These are phyloP conservation scores for Eristalis tenax DNA, from an alignment of 2,888 invertebrate genomes.

Conservation along the genomic window DNA sequence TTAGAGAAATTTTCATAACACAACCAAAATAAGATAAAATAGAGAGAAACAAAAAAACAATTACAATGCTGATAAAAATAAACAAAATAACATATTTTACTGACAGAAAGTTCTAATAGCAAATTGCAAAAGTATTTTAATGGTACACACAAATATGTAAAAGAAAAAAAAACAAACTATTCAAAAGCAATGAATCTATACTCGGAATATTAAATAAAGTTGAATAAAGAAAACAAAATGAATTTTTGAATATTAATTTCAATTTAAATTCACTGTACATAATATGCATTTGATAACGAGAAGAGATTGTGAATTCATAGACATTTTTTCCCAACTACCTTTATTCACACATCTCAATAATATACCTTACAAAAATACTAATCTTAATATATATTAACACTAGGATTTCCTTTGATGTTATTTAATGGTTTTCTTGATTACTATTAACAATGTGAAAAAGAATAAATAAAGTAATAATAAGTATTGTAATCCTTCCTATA, in stretches of 20 bases:
- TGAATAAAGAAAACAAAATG: constrained; percentile 6
- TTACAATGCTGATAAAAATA: constrained; percentile 44
- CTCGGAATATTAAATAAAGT: constrained; percentile 34
- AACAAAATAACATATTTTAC: constrained; percentile 55
- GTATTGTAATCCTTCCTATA: constrained; percentile 64
- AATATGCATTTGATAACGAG: constrained; percentile 15
- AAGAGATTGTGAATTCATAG: constrained; percentile 69
- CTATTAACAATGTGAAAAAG: constrained; percentile 10
- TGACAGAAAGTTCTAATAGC: constrained; percentile 61
- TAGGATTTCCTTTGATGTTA: constrained; percentile 54
- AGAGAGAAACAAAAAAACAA: constrained; percentile 24
- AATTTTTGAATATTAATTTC: no score
- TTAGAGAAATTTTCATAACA: constrained; percentile 79
- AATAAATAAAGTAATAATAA: constrained; percentile 15
- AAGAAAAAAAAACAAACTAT: background rate
- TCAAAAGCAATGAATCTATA: constrained; percentile 34
- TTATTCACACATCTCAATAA: constrained; percentile 67
- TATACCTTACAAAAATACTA: constrained; percentile 31
- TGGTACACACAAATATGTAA: background rate
- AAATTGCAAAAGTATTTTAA: constrained; percentile 50
- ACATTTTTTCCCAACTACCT: constrained; percentile 65
- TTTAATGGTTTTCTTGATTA: constrained; percentile 62
- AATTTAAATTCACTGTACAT: background rate
- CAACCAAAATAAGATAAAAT: constrained; percentile 24
- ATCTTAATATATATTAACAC: constrained; percentile 36